A percentile compares a stretch with the other conserved stretches of the same genome.
These are phyloP conservation scores for Datnioides undecimradiatus DNA, from an alignment of 2,113 vertebrate species.

Conservation along the genomic window DNA sequence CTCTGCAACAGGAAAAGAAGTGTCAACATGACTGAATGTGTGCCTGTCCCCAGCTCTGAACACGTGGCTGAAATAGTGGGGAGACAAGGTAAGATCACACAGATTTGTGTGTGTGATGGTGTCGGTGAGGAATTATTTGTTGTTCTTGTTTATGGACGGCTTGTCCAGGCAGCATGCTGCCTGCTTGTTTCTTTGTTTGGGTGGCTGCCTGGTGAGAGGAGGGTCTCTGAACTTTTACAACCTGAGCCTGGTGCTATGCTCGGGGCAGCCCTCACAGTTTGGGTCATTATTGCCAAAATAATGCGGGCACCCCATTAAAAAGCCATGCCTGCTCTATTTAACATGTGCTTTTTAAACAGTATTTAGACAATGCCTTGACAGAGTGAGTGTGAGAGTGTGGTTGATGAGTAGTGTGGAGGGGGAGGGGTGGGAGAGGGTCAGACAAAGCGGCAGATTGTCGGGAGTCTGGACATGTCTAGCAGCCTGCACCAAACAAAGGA, in stretches of 20 bases:
- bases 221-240: slow-evolving; percentile 58
- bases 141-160: slow-evolving; percentile 32
- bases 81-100: slow-evolving; percentile 85
- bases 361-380: slow-evolving; percentile 67
- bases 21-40: slow-evolving; percentile 92
- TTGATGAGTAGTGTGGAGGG: slow-evolving; percentile 66
- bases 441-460: slow-evolving; percentile 87
- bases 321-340: not conserved
- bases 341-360: not conserved
- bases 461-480: slow-evolving; percentile 85
- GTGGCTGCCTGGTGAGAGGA: slow-evolving; percentile 56
- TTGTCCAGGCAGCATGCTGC: slow-evolving; percentile 33
- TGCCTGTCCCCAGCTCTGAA: slow-evolving; percentile 90
- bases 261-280: not conserved
- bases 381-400: slow-evolving; percentile 59
- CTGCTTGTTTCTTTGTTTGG: slow-evolving; percentile 79
- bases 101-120: not conserved
- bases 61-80: slow-evolving; percentile 92
- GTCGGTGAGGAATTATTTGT: not conserved
- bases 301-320: slow-evolving; percentile 11
- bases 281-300: not conserved
- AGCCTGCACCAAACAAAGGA: slow-evolving; percentile 83
- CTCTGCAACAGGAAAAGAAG: slow-evolving; percentile 90
- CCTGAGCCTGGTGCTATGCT: not conserved
- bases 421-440: slow-evolving; percentile 80